These are phyloP conservation scores for Orchestes rusci DNA, from an alignment of 2,888 invertebrate genomes.

Conservation along the genomic window DNA sequence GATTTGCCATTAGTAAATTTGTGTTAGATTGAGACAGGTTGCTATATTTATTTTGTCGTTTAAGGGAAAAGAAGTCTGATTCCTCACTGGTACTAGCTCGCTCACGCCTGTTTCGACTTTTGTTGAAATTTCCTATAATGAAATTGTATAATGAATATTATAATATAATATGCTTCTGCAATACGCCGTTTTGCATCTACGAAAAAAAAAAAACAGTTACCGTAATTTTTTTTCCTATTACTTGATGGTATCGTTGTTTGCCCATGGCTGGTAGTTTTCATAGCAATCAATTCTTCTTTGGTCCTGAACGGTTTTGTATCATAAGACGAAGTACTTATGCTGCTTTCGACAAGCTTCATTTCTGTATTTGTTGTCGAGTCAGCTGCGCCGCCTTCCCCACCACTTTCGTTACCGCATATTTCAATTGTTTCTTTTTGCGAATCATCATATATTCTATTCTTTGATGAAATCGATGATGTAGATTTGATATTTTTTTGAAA, in stretches of 20 bases:
- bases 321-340: slow-evolving; percentile 56
- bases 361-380: slow-evolving; percentile 7
- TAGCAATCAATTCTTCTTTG: slow-evolving; percentile 50
- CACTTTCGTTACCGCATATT: slow-evolving; percentile 1
- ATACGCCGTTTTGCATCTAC: too few relatives aligned
- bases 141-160: too few relatives aligned
- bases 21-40: slow-evolving; percentile 36
- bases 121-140: slow-evolving; percentile 19
- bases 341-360: slow-evolving; percentile 48
- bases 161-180: too few relatives aligned
- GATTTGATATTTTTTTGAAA: slow-evolving; percentile 53
- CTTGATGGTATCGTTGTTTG: slow-evolving; percentile 32
- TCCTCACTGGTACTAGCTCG: slow-evolving; percentile 44
- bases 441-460: slow-evolving; percentile 22
- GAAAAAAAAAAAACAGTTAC: too few relatives aligned
- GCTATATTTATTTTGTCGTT: slow-evolving; percentile 34
- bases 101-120: slow-evolving; percentile 25
- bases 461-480: slow-evolving; percentile 8
- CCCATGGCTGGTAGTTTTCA: too few relatives aligned
- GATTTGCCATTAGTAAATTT: slow-evolving; percentile 21
- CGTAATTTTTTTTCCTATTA: slow-evolving; percentile 33
- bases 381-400: not conserved
- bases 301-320: slow-evolving; percentile 56
- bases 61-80: slow-evolving; percentile 44
- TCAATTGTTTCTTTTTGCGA: too few relatives aligned